Evolutionary conservation across 2,797 vertebrate species (phyloP), one percentile per base, ranked within the genome.

Genomic region (Pyrocephalus nanus): DNA sequence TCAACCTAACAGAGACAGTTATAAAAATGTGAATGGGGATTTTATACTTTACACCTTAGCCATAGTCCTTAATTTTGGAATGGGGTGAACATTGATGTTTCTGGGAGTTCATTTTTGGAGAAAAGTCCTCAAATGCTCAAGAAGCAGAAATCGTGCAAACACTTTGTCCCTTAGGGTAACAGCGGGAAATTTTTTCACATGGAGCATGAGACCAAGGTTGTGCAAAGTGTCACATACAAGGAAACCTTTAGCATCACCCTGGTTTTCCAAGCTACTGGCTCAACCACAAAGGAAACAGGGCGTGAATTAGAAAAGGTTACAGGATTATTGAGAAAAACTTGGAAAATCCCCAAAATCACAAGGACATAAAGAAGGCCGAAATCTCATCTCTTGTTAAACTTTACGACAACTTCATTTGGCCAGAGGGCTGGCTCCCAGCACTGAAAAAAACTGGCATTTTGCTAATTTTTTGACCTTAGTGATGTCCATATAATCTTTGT

Each of bases 401-500:
- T 53, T 8, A 50, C 4, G 7, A 8, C 60, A 40, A 73, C 20
- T 78, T 77, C 9, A 57, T 66, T 83, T 73, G 15, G 62, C 5
- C 9, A 12, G 16, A 18, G 36, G 36, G 9, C 20, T 77, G 66
- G 6, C 32, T 54, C 14, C 32, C 36, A 45, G 14, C 54, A 32
- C 40, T 60, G 60, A 36, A 92, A 73, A 71, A 62, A 1, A 0
- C 1, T 8, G 36, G 36, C 23, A 38, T 62, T 91, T 74, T 60
- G 14, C 40, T 27, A 50, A 32, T 45, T 91, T 82, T 73, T 96
- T 97, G 87, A 97, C 93, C 94, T 96, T 96, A 61, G 96, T 97
- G 86, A 97, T 97, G 85, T 96, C 96, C 32, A 75, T 95, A 80
- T 96, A 96, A 64, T 96, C 96, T 88, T 93, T 93, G 71, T 97